A percentile compares a stretch with the other conserved stretches of the same genome.
Evolutionary conservation across 2,797 vertebrate species (phyloP).

Genomic region (Dryobates pubescens): DNA sequence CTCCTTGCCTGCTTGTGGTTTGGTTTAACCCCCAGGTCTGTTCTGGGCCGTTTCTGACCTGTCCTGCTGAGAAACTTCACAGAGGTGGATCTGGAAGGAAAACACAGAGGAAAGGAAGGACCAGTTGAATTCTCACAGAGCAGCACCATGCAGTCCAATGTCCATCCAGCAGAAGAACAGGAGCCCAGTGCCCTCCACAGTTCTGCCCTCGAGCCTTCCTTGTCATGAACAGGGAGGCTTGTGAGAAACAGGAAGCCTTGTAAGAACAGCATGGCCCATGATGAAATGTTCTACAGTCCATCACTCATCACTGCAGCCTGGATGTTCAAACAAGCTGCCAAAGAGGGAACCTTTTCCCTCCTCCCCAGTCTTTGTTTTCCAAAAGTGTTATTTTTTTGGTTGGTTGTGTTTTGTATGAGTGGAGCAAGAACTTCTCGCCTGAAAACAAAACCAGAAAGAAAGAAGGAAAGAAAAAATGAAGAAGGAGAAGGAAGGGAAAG

Average conservation of each 20-base stretch:
- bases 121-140: not conserved
- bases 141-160: accelerated
- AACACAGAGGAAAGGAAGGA: not conserved
- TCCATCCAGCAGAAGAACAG: not conserved
- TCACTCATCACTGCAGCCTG: not conserved
- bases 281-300: not conserved
- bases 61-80: not conserved
- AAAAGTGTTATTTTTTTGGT: not conserved
- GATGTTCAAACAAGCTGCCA: not conserved
- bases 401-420: not conserved
- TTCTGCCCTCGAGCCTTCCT: not conserved
- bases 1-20: not conserved
- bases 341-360: not conserved
- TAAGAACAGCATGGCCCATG: not conserved
- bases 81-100: not conserved
- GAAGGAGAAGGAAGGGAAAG: too few species aligned
- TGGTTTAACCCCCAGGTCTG: not conserved
- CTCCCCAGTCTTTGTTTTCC: not conserved
- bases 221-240: not conserved
- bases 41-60: not conserved
- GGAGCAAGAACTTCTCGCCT: not conserved
- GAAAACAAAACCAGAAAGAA: not conserved
- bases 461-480: not conserved
- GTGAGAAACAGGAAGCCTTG: not conserved
- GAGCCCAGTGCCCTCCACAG: not conserved